These are phyloP conservation scores for Dissostichus mawsoni DNA, from an alignment of 2,113 vertebrate species.

Conservation along the genomic window DNA sequence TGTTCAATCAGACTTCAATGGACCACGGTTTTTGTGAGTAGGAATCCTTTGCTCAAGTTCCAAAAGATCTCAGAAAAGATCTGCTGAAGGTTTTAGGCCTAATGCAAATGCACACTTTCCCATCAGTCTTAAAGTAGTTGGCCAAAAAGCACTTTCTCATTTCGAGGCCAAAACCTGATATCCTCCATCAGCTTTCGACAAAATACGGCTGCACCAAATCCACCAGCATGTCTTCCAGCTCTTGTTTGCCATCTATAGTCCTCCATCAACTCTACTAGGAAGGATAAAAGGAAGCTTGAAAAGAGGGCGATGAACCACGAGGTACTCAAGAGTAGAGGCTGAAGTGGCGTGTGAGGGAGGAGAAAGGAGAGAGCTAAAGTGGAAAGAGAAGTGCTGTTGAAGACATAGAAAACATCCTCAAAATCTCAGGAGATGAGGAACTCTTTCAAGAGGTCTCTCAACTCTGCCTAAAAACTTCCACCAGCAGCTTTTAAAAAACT, in stretches of 20 bases:
- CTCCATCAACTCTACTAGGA: constrained; percentile 10
- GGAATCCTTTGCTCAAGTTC: constrained; percentile 6
- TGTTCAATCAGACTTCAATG: constrained; percentile 27
- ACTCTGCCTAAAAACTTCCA: constrained; percentile 23
- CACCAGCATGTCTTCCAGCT: constrained; percentile 5
- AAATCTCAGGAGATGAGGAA: constrained; percentile 25
- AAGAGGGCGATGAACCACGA: constrained; percentile 20
- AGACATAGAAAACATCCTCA: constrained; percentile 4
- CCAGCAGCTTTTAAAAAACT: constrained; percentile 18
- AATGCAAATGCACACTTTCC: constrained; percentile 9
- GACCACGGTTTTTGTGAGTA: not conserved
- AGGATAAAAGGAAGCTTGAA: constrained; percentile 41
- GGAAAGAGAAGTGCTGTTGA: constrained; percentile 23
- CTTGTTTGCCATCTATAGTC: not conserved
- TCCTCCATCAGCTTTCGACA: constrained; percentile 16
- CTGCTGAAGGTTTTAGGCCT: constrained; percentile 11
- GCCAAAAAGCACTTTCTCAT: not conserved
- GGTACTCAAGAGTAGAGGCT: constrained; percentile 34
- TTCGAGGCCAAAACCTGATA: constrained; percentile 27
- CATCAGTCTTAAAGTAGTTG: constrained; percentile 20
- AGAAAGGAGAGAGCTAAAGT: constrained; percentile 9
- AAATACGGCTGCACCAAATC: not conserved
- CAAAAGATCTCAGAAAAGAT: constrained; percentile 12
- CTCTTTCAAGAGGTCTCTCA: constrained; percentile 27
- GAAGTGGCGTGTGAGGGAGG: constrained; percentile 23